phyloP scores from a whole-genome alignment of 2,888 invertebrate species.

The Chymomyza procnemis region DNA sequence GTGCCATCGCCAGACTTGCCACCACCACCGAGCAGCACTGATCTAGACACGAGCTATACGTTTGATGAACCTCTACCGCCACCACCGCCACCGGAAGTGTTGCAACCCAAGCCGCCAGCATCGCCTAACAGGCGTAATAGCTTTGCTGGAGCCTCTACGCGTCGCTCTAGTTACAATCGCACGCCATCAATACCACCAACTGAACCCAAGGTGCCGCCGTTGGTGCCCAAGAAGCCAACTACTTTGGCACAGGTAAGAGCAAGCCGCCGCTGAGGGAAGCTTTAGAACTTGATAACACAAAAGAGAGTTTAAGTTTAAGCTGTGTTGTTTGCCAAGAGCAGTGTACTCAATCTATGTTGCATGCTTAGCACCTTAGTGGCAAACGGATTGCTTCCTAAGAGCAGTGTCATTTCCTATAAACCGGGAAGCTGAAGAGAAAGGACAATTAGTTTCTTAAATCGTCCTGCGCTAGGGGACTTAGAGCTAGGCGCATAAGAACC shows the following conservation, averaged over 20 bases:
- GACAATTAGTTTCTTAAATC: no score
- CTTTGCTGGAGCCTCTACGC: constrained; percentile 78
- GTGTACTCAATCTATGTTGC: no score
- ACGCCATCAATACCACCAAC: constrained; percentile 33
- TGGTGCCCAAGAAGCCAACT: constrained; percentile 76
- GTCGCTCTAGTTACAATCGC: constrained; percentile 61
- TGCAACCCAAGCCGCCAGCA: constrained; percentile 70
- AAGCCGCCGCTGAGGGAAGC: no score
- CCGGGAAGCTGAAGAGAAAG: no score
- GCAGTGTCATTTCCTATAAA: no score
- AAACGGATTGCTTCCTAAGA: no score
- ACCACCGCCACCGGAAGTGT: constrained; percentile 78
- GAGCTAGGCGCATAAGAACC: no score
- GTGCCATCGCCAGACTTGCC: constrained; percentile 79
- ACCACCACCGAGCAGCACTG: constrained; percentile 76
- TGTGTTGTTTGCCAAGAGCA: no score
- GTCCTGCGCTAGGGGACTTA: no score
- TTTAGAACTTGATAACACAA: no score
- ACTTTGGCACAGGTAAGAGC: constrained; percentile 70
- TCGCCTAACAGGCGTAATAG: constrained; percentile 78
- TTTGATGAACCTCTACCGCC: constrained; percentile 78
- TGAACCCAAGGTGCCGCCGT: constrained; percentile 65
- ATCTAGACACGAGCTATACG: constrained; percentile 68
- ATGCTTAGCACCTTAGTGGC: no score
- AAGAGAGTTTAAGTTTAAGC: no score